Percentiles rank a stretch among this genome's conserved stretches.
phyloP scores from a whole-genome alignment of 2,797 vertebrate genomes.

The Aotus griseimembra region DNA sequence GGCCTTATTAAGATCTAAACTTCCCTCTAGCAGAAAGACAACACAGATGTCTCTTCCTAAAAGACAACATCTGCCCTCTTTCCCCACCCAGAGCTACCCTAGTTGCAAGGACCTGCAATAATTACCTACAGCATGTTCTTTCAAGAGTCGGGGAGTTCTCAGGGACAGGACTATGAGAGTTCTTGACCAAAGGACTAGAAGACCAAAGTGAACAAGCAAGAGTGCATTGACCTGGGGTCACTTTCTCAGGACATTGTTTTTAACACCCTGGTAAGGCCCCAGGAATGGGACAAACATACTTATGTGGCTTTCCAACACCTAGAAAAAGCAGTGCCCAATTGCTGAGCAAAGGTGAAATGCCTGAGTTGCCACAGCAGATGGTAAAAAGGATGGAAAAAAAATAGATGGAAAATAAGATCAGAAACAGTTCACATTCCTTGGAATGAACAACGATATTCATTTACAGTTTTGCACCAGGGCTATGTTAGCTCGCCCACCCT shows the following conservation, averaged over 20 bases:
- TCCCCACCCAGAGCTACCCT: neutral
- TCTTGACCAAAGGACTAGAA: neutral
- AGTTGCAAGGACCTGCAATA: neutral
- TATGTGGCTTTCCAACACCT: neutral
- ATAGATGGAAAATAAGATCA: slow-evolving; percentile 39
- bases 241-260: neutral
- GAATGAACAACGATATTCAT: slow-evolving; percentile 66
- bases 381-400: slow-evolving; percentile 30
- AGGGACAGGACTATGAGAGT: neutral
- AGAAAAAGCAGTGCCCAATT: neutral
- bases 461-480: slow-evolving; percentile 58
- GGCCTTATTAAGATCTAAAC: neutral
- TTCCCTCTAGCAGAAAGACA: neutral
- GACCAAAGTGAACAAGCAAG: neutral
- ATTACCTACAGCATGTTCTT: neutral
- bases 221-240: neutral
- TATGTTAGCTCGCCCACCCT: slow-evolving; percentile 66
- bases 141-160: neutral
- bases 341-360: slow-evolving; percentile 34
- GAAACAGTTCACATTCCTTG: slow-evolving; percentile 57
- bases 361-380: slow-evolving; percentile 37
- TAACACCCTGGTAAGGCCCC: neutral
- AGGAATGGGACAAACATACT: neutral
- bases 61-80: neutral
- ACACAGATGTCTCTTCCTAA: neutral